Evolutionary conservation across 2,113 vertebrate genomes (phyloP), one percentile per base, ranked within the genome.

Genomic region (Glareola pratincola): DNA sequence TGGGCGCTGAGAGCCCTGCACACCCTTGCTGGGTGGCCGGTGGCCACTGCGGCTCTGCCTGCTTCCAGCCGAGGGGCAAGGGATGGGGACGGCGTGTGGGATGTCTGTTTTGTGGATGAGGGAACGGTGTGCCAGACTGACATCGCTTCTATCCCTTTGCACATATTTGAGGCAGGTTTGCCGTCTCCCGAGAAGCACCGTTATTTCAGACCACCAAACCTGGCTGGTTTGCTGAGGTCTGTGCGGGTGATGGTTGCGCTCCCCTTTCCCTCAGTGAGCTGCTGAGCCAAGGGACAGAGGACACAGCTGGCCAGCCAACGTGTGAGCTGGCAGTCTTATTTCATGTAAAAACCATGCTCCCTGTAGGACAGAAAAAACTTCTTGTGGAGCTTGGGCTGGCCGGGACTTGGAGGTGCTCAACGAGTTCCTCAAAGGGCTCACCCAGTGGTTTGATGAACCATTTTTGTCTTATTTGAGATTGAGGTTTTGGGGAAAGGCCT

Each of bases 271-370:
- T 77, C 41, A 27, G 53, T 4, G 5, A 74, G 50, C 77, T 77
- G 56, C 53, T 87, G 73, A 85, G 68, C 68, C 67, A 43, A 64
- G 57, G 71, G 9, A 30, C 26, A 79, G 43, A 24, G 43, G 29
- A 27, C 3, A 2, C n/a, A 77, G 54, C 54, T 76, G 68, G 18
- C 0, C 9, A 60, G 51, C 15, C 36, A 51, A 0, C 0, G 0
- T 72, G 23, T 79, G 41, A 60, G 12, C 57, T 90, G 39, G 51
- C 37, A 67, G 23, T 56, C 47, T 71, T 56, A 39, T 54, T 88
- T 68, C 0, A 0, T 48, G 29, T 74, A 12, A 74, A 26, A 93
- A 48, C 29, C 14, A 7, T 83, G n/a, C 62, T 72, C 34, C 20
- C 34, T 60, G 29, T 39, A 53, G 43, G 64, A 67, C 36, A 86